Evolutionary conservation across 1,140 invertebrate genomes (phyloP).

Genomic region (Bombus affinis): DNA sequence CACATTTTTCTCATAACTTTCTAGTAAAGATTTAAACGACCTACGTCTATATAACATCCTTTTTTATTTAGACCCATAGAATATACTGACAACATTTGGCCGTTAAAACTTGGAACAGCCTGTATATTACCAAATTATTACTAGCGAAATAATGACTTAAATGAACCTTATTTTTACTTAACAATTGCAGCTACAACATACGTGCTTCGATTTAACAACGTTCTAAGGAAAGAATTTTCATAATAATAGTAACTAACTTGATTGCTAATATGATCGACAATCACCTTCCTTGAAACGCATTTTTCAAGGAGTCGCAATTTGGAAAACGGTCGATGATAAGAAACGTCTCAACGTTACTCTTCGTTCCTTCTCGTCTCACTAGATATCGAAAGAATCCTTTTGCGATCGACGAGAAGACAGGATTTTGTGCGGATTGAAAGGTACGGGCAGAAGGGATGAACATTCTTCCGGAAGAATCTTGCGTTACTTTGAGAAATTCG

Average conservation of each 20-base stretch:
- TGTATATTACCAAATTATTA: too few species aligned
- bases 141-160: too few species aligned
- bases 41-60: too few species aligned
- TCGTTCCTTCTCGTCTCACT: not conserved
- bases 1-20: too few species aligned
- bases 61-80: too few species aligned
- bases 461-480: conserved; percentile 53
- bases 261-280: not conserved
- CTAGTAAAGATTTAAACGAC: too few species aligned
- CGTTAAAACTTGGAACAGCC: too few species aligned
- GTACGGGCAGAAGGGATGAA: conserved; percentile 6
- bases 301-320: conserved; percentile 24
- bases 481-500: conserved; percentile 53
- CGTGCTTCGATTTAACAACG: too few species aligned
- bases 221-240: too few species aligned
- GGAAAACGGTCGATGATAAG: not conserved
- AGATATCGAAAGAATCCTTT: conserved; percentile 50
- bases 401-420: conserved; percentile 36
- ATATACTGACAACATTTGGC: too few species aligned
- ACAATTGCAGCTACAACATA: too few species aligned
- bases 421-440: conserved; percentile 44
- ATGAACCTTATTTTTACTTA: too few species aligned
- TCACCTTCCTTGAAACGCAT: not conserved
- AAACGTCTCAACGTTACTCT: not conserved
- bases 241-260: not conserved